Percentiles rank a stretch among this genome's conserved stretches.
These are phyloP conservation scores for Bombus cullumanus DNA, from an alignment of 1,140 invertebrate genomes.

Conservation along the genomic window DNA sequence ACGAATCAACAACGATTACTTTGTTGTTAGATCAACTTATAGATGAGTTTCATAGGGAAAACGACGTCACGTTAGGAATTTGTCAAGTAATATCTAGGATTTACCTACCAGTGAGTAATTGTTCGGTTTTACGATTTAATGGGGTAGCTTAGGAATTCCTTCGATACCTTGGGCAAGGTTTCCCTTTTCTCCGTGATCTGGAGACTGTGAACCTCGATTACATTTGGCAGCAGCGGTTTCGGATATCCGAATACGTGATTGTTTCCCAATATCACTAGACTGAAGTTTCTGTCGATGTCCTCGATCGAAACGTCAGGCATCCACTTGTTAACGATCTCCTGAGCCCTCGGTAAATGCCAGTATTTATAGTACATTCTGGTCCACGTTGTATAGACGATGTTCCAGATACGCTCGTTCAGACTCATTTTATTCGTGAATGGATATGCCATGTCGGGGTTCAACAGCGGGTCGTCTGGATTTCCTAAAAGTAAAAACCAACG, in stretches of 20 bases:
- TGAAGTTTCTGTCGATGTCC: slow-evolving; percentile 76
- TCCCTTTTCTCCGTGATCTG: slow-evolving; percentile 75
- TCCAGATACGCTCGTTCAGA: slow-evolving; percentile 68
- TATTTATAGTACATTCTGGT: slow-evolving; percentile 75
- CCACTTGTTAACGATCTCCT: slow-evolving; percentile 71
- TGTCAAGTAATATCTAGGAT: too few species aligned
- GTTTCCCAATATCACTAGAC: slow-evolving; percentile 77
- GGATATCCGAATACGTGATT: slow-evolving; percentile 78
- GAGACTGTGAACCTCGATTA: slow-evolving; percentile 83
- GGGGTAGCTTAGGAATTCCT: background rate
- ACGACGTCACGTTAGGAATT: background rate
- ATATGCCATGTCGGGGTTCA: slow-evolving; percentile 79
- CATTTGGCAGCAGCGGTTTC: slow-evolving; percentile 80
- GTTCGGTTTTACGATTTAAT: background rate
- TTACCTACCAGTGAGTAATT: background rate
- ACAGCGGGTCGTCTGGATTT: slow-evolving; percentile 77
- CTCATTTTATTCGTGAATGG: slow-evolving; percentile 75
- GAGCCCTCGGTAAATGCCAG: slow-evolving; percentile 71
- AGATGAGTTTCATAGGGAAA: too few species aligned
- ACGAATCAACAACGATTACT: background rate
- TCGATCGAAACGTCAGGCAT: slow-evolving; percentile 63
- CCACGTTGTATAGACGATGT: slow-evolving; percentile 74
- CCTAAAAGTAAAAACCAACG: slow-evolving; percentile 56
- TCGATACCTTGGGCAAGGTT: slow-evolving; percentile 61
- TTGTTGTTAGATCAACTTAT: background rate